A percentile compares a stretch with the other conserved stretches of the same genome.
phyloP scores from a whole-genome alignment of 2,113 vertebrate species.

The Lagopus muta region DNA sequence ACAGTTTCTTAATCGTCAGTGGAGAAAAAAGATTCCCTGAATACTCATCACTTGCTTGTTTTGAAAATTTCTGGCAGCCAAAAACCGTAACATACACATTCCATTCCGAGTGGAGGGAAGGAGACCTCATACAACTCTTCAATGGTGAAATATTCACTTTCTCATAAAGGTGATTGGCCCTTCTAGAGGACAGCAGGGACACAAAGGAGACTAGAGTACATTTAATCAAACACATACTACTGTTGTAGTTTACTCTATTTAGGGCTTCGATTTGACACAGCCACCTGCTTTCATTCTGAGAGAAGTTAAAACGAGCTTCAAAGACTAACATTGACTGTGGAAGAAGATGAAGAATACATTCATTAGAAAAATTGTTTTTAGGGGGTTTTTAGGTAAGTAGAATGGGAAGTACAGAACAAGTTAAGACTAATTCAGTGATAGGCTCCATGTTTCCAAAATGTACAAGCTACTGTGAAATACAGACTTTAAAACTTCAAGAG shows the following conservation, averaged over 20 bases:
- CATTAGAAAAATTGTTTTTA: neutral
- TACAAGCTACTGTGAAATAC: neutral
- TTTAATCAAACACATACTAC: neutral
- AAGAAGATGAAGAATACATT: neutral
- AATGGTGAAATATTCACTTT: neutral
- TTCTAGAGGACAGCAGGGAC: neutral
- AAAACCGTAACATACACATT: neutral
- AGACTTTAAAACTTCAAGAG: neutral
- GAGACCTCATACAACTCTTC: neutral
- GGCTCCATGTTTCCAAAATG: neutral
- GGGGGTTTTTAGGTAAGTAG: rapidly evolving
- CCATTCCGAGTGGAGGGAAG: neutral
- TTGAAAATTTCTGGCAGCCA: neutral
- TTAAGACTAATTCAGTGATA: neutral
- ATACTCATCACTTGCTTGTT: neutral
- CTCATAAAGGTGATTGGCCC: neutral
- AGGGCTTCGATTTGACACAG: neutral
- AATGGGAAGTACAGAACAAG: neutral
- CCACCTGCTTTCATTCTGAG: neutral
- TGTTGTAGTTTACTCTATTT: neutral
- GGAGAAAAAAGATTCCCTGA: neutral
- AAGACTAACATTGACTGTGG: neutral
- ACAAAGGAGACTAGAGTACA: neutral
- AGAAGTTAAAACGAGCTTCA: neutral
- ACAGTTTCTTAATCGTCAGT: neutral